These are phyloP conservation scores for Malthinus seriepunctatus DNA, from an alignment of 2,888 invertebrate genomes.

Conservation along the genomic window DNA sequence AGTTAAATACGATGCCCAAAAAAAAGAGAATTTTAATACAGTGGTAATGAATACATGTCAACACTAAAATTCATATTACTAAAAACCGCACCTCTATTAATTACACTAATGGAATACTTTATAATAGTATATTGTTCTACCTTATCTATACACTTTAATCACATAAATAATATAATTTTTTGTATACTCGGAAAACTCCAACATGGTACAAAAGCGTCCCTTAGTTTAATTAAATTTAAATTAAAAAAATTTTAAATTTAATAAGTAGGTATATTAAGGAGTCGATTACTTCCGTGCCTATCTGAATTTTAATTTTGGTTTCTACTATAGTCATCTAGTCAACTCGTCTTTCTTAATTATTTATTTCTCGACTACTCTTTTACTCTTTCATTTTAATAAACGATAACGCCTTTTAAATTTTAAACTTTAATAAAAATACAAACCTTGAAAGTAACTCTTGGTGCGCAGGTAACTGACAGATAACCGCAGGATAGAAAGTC, in stretches of 20 bases:
- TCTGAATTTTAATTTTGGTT: too few species aligned
- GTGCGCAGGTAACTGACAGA: constrained; percentile 98
- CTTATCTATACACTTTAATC: constrained; percentile 10
- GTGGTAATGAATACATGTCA: constrained; percentile 18
- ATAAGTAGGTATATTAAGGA: too few species aligned
- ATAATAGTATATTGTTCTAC: constrained; percentile 10
- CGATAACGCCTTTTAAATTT: too few species aligned
- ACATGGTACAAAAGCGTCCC: background rate
- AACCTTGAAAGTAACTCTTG: constrained; percentile 99
- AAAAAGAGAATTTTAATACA: constrained; percentile 15
- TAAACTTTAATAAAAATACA: constrained; percentile 44
- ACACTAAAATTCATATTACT: constrained; percentile 20
- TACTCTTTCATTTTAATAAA: too few species aligned
- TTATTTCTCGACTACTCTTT: too few species aligned
- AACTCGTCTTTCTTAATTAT: too few species aligned
- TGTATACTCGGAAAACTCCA: background rate
- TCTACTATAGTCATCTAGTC: too few species aligned
- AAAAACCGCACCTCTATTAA: constrained; percentile 18
- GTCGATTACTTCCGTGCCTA: too few species aligned
- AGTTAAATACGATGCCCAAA: background rate
- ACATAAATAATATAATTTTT: constrained; percentile 12
- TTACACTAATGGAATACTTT: constrained; percentile 23
- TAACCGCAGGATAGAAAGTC: constrained; percentile 94
- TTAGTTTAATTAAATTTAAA: too few species aligned
- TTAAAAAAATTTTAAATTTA: too few species aligned